A percentile compares a stretch with the other conserved stretches of the same genome.
These are phyloP conservation scores for Ypsolopha scabrella DNA, from an alignment of 2,888 invertebrate species.

Conservation along the genomic window DNA sequence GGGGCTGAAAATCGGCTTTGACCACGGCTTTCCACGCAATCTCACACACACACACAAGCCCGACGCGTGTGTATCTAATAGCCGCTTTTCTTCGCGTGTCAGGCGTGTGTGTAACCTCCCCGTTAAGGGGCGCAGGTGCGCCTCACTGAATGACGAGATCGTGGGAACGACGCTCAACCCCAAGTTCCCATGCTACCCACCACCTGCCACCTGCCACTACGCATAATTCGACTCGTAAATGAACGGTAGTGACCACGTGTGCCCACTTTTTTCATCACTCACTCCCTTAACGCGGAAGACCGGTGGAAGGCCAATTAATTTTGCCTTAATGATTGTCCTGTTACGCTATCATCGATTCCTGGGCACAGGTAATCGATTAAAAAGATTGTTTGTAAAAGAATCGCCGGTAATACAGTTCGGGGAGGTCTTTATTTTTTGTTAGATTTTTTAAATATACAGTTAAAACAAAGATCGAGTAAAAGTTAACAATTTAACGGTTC, in stretches of 20 bases:
- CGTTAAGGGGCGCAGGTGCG: constrained; percentile 67
- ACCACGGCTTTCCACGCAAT: not conserved
- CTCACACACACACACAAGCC: constrained; percentile 9
- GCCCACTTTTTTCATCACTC: constrained; percentile 44
- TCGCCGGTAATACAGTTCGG: not conserved
- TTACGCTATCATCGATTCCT: constrained; percentile 9
- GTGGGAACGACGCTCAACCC: constrained; percentile 64
- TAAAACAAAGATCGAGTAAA: not conserved
- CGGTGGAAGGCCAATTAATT: constrained; percentile 55
- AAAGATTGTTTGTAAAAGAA: not conserved
- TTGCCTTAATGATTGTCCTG: constrained; percentile 44
- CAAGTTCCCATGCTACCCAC: constrained; percentile 51
- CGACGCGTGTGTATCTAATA: constrained; percentile 45
- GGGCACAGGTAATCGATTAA: constrained; percentile 36
- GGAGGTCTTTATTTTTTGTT: constrained; percentile 3
- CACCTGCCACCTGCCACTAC: constrained; percentile 67
- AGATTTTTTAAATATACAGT: constrained; percentile 6
- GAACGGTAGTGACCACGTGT: constrained; percentile 71
- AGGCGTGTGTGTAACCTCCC: constrained; percentile 61
- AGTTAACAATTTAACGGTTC: not conserved
- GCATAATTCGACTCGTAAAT: constrained; percentile 69
- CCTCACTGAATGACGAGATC: constrained; percentile 58
- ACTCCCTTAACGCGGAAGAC: constrained; percentile 51
- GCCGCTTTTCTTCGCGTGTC: constrained; percentile 63
- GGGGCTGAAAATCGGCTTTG: not conserved